phyloP scores from a whole-genome alignment of 64 coral and sea anemone genomes.

The Cladopsammia gracilis region DNA sequence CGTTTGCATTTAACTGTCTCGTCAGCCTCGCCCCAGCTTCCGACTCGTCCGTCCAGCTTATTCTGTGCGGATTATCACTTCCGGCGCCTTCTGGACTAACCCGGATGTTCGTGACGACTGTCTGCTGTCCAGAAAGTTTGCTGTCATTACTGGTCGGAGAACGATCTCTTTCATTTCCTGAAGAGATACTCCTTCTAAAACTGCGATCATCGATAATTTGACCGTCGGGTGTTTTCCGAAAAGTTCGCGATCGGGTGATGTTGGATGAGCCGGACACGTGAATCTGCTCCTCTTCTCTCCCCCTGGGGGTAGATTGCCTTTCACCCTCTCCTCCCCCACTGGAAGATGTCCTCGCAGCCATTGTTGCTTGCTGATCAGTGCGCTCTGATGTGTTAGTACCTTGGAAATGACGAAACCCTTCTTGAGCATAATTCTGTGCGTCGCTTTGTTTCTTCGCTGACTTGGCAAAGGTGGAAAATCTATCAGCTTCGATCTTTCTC shows the following conservation, averaged over 20 bases:
- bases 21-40: constrained; percentile 29
- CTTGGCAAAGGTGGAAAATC: neutral
- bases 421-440: neutral
- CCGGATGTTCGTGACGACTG: neutral
- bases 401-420: neutral
- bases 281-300: neutral
- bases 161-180: neutral
- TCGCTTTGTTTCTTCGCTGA: neutral
- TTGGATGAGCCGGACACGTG: neutral
- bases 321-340: neutral
- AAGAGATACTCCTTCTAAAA: neutral
- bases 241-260: constrained; percentile 48
- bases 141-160: neutral
- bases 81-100: constrained; percentile 15
- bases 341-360: neutral
- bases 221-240: constrained; percentile 45
- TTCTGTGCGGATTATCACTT: constrained; percentile 33
- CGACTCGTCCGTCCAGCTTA: constrained; percentile 60
- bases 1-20: neutral
- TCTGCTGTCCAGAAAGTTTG: constrained; percentile 8
- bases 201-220: constrained; percentile 17
- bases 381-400: neutral
- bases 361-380: neutral
- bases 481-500: neutral
- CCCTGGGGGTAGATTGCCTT: neutral